Percentiles rank a stretch among this genome's conserved stretches.
These are phyloP conservation scores for Mythimna pallens DNA, from an alignment of 2,888 invertebrate species.

Conservation along the genomic window DNA sequence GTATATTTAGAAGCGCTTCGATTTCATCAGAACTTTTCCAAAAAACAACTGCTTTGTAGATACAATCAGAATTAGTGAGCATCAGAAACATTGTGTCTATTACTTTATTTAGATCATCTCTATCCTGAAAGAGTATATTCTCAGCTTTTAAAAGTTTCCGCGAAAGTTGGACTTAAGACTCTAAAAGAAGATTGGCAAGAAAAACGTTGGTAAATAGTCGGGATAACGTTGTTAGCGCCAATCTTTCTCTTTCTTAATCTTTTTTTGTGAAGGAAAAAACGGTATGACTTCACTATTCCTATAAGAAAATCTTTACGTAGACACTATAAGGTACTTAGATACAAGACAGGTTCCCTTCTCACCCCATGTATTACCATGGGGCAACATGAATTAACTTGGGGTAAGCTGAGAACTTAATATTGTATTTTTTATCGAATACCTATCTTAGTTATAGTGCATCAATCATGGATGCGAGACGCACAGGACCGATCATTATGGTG, in stretches of 20 bases:
- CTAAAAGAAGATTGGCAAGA: slow-evolving; percentile 15
- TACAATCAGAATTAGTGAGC: slow-evolving; percentile 75
- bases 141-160: slow-evolving; percentile 13
- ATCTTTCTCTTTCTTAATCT: not conserved
- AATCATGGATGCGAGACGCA: no score
- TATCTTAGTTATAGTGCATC: not conserved
- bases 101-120: slow-evolving; percentile 72
- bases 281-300: not conserved
- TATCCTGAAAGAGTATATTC: slow-evolving; percentile 66
- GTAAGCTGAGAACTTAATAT: not conserved
- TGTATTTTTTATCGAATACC: not conserved
- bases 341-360: not conserved
- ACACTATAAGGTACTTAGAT: not conserved
- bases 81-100: slow-evolving; percentile 78
- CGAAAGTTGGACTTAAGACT: slow-evolving; percentile 7
- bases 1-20: slow-evolving; percentile 69
- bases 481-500: no score
- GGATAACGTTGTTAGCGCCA: slow-evolving; percentile 12
- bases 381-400: not conserved
- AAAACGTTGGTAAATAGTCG: slow-evolving; percentile 20
- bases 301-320: not conserved
- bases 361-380: not conserved
- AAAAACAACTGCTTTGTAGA: slow-evolving; percentile 76
- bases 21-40: slow-evolving; percentile 70
- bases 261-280: not conserved